phyloP scores from a whole-genome alignment of 2,888 invertebrate genomes.

The Blera fallax region DNA sequence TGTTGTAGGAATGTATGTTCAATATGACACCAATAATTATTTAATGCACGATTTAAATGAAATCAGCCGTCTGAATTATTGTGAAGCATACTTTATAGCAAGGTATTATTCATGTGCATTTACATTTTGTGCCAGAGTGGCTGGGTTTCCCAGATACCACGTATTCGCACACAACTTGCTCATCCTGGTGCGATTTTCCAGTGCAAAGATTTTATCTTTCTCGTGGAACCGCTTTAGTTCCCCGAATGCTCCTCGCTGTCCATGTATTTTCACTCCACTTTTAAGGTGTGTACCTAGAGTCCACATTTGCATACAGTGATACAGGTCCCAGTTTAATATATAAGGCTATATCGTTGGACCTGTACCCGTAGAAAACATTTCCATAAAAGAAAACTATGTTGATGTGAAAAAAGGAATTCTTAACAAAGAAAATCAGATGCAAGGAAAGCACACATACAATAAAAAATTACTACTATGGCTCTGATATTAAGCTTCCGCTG shows the following conservation, averaged over 20 bases:
- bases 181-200: neutral
- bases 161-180: neutral
- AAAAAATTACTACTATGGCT: neutral
- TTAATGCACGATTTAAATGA: no score
- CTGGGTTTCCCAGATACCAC: neutral
- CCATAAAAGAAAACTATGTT: neutral
- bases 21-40: no score
- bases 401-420: neutral
- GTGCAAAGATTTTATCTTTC: conserved; percentile 16
- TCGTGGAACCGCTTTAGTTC: neutral
- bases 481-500: neutral
- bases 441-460: neutral
- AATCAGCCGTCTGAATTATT: neutral
- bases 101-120: neutral
- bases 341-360: neutral
- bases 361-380: neutral
- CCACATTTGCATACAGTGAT: conserved; percentile 12
- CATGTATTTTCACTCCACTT: neutral
- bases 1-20: no score
- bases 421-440: neutral
- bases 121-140: neutral
- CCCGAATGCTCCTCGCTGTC: neutral
- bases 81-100: neutral
- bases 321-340: neutral
- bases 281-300: conserved; percentile 5